Percentiles rank a stretch among this genome's conserved stretches.
These are phyloP conservation scores for Leptinotarsa juncta DNA, from an alignment of 2,888 invertebrate genomes.

Conservation along the genomic window DNA sequence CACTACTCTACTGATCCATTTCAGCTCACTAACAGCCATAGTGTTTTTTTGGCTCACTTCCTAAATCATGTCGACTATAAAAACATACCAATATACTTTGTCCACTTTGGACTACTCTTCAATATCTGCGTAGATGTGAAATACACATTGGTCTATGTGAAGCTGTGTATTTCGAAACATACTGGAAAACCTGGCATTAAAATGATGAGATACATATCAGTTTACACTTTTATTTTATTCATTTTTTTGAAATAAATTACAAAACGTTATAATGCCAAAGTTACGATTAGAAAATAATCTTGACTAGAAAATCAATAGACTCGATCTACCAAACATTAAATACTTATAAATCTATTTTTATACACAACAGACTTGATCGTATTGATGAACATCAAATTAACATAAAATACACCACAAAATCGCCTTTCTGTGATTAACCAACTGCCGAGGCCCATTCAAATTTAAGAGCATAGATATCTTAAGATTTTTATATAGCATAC, in stretches of 20 bases:
- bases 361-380: constrained; percentile 58
- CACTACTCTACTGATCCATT: not conserved
- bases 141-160: constrained; percentile 51
- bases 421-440: not conserved
- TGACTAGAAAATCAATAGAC: constrained; percentile 56
- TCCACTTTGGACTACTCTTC: constrained; percentile 67
- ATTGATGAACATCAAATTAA: constrained; percentile 52
- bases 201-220: constrained; percentile 44
- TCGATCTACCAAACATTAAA: constrained; percentile 59
- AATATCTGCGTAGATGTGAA: constrained; percentile 61
- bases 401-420: constrained; percentile 50
- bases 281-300: constrained; percentile 52
- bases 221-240: constrained; percentile 54
- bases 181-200: constrained; percentile 47
- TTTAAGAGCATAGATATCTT: not conserved
- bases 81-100: constrained; percentile 47
- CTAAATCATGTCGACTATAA: constrained; percentile 38
- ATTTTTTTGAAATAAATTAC: constrained; percentile 59
- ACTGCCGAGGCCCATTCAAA: not conserved
- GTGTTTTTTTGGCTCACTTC: constrained; percentile 36
- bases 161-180: constrained; percentile 44
- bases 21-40: constrained; percentile 19
- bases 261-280: constrained; percentile 53
- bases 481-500: not conserved
- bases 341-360: constrained; percentile 59